phyloP scores from a whole-genome alignment of 1,140 invertebrate species.

The Aplysia californica region DNA sequence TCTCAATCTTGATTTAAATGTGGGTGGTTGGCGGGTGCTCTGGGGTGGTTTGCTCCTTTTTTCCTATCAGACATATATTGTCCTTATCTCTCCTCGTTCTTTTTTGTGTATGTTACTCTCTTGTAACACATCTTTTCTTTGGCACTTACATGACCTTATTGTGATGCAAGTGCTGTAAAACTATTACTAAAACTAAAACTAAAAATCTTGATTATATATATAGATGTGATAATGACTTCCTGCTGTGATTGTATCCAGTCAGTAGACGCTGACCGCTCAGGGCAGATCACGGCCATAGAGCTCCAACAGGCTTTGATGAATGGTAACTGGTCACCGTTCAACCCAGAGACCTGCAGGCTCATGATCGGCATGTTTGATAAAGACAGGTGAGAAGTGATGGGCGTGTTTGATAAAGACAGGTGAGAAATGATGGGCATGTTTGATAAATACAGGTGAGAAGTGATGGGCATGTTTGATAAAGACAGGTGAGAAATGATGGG shows the following conservation, averaged over 20 bases:
- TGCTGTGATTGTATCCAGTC: conserved; percentile 65
- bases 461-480: no score
- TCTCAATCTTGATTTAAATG: no score
- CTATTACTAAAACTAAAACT: background rate
- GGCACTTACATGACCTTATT: no score
- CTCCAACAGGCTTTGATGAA: conserved; percentile 65
- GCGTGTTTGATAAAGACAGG: no score
- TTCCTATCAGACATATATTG: background rate
- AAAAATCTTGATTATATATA: background rate
- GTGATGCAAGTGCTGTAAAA: no score
- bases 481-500: no score
- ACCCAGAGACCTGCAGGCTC: conserved; percentile 65
- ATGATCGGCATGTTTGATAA: conserved; percentile 79
- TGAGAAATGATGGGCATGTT: no score
- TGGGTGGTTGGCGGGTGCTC: no score
- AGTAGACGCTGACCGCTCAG: conserved; percentile 84
- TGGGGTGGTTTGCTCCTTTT: no score
- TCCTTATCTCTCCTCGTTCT: conserved; percentile 2
- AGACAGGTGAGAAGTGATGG: conserved; percentile 63
- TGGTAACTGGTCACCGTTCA: conserved; percentile 67
- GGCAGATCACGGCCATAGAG: conserved; percentile 62
- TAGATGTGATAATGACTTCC: background rate
- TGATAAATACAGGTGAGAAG: no score
- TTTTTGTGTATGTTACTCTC: no score
- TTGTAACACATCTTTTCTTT: no score